Evolutionary conservation across 1,140 invertebrate species (phyloP), one percentile per base, ranked within the genome.

Genomic region (Aradophagus sp.): DNA sequence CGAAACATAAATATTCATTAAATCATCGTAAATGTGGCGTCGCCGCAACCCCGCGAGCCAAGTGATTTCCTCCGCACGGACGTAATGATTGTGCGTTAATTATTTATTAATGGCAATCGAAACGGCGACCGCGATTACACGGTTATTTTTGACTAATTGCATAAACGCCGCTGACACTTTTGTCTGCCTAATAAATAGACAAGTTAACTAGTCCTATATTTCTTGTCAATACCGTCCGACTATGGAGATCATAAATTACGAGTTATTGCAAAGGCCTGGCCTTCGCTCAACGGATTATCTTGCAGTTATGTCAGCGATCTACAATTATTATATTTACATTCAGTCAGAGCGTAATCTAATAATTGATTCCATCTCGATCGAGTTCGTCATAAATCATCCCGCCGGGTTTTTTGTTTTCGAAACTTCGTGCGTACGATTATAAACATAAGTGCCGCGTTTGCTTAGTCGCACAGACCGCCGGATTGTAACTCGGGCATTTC

Each of bases 281-380:
- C 80, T 84, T 75, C 76, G 74, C 76, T 77, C 75, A 72, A 77
- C 77, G 79, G 79, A 82, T 83, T 84, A 84, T 82, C 82, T 82
- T 77, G 76, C 80, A 67, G 80, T 84, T 83, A 80, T 82, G 81
- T 84, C 82, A 82, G 79, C 82, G 50, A 77, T 71, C 71, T 74
- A 78, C 80, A 82, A 84, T 84, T 80, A 73, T 68, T 73, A 81
- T 84, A 82, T 84, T 84, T 82, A 81, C 79, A 82, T 82, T 68
- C 52, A 42, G 63, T 56, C 44, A 36, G 47, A 38, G 19, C 42
- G 52, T 63, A 67, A 69, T 73, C 59, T 56, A 68, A 73, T 73
- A 68, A 68, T 68, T 73, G 59, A 73, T 73, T 68, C 47, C 48
- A 58, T 71, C 48, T 45, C 29, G 55, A 71, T 65, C 61, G 55